A percentile compares a stretch with the other conserved stretches of the same genome.
These are phyloP conservation scores for Galeruca laticollis DNA, from an alignment of 2,888 invertebrate species.

Conservation along the genomic window DNA sequence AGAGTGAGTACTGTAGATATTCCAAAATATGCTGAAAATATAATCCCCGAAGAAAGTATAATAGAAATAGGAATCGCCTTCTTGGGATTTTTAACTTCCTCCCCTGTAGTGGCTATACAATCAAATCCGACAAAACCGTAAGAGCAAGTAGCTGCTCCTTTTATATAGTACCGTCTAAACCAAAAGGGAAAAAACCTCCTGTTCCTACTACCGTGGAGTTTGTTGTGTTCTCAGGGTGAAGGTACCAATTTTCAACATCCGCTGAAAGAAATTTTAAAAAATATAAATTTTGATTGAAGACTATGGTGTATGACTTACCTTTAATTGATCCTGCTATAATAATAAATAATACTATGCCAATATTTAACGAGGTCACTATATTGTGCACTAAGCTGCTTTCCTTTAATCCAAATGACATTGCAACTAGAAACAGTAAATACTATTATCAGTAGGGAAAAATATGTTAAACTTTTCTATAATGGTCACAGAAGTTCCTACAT, in stretches of 20 bases:
- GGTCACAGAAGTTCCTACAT: neutral
- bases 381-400: constrained; percentile 90
- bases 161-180: constrained; percentile 81
- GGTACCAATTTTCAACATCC: constrained; percentile 42
- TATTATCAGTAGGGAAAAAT: neutral
- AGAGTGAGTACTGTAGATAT: constrained; percentile 90
- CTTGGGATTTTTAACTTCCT: constrained; percentile 90
- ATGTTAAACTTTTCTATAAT: no score
- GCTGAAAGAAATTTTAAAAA: constrained; percentile 35
- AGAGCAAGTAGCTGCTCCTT: constrained; percentile 87
- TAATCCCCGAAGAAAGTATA: constrained; percentile 81
- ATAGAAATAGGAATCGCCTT: constrained; percentile 90
- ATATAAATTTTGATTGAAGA: neutral
- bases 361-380: constrained; percentile 85
- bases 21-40: constrained; percentile 91
- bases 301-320: constrained; percentile 66
- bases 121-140: constrained; percentile 96
- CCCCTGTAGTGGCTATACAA: constrained; percentile 88
- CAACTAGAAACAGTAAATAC: constrained; percentile 68
- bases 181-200: constrained; percentile 90
- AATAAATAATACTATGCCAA: constrained; percentile 85
- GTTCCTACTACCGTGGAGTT: constrained; percentile 65
- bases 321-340: constrained; percentile 82
- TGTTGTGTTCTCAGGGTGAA: constrained; percentile 23
- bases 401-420: constrained; percentile 85